These are phyloP conservation scores for Falco peregrinus DNA, from an alignment of 2,797 vertebrate species.

Conservation along the genomic window DNA sequence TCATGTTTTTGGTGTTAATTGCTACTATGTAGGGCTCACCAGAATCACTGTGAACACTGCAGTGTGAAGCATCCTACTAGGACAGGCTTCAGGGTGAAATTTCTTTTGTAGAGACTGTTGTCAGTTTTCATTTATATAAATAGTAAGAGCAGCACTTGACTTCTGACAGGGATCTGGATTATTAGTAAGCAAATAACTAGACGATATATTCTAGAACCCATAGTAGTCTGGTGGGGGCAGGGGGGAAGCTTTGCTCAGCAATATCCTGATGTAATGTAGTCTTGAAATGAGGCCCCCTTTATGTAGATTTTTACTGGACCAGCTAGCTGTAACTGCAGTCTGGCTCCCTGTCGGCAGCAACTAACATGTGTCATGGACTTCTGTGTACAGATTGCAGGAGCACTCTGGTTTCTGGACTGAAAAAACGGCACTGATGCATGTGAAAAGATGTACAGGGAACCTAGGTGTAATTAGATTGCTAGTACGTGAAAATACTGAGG, in stretches of 20 bases:
- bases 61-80: background rate
- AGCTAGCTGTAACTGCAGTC: slow-evolving; percentile 73
- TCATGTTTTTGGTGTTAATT: background rate
- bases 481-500: background rate
- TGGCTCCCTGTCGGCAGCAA: slow-evolving; percentile 44
- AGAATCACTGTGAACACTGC: background rate
- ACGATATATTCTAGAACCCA: slow-evolving; percentile 59
- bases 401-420: slow-evolving; percentile 2
- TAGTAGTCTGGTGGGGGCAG: background rate
- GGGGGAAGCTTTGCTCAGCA: slow-evolving; percentile 31
- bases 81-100: background rate
- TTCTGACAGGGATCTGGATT: slow-evolving; percentile 1
- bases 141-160: background rate
- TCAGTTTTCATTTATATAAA: background rate
- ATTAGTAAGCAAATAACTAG: slow-evolving; percentile 37
- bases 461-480: background rate
- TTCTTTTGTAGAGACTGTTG: background rate
- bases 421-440: background rate
- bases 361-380: slow-evolving; percentile 73
- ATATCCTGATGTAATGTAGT: slow-evolving; percentile 36
- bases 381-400: slow-evolving; percentile 33
- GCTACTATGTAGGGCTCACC: background rate
- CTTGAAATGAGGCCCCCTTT: slow-evolving; percentile 65
- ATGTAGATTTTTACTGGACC: slow-evolving; percentile 76
- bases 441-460: slow-evolving; percentile 8